Base-by-base conservation (phyloP, 2,797 vertebrate genomes). In the Acridotheres tristis region DNA sequence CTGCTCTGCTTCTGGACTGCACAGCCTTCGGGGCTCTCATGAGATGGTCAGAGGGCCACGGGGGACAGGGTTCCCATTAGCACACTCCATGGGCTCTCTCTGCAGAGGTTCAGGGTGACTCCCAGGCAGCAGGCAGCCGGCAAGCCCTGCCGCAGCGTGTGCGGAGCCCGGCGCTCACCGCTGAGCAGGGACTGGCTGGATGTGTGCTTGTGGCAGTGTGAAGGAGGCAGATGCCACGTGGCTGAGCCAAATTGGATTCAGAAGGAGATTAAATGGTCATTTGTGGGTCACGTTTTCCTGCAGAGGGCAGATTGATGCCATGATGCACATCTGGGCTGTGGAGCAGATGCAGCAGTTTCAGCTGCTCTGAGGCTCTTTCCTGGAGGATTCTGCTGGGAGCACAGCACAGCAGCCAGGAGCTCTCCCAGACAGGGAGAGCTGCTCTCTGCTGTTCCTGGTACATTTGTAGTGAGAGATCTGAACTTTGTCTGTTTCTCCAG, bases 61-160 rank as follows among this genome's bases (percentile, higher is more conserved):
- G 8, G 48, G 23, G 36, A 84, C 34, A 22, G 43, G 38, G 30
- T 29, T 86, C 12, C 58, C 58, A 73, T 34, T 54, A 17, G 43
- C 45, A 59, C 22, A 25, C 29, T 67, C 20, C 54, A 9, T 32
- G 61, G 30, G 14, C 25, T 27, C 8, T 74, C 38, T 58, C 63
- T 77, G 59, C 53, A 19, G 45, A 51, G 53, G 48, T 27, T 53
- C 0, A 1, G 25, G 9, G 6, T 53, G 62, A 53, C 50, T 66
- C 73, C 74, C 51, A 38, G 47, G 83, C 54, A 85, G 40, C 65
- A 65, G 43, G 34, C 59, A 48, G 81, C 74, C 50, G 3, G 0
- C 17, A 1, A 13, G 19, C 57, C 5, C 16, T 30, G 40, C 48
- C 0, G 0, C 68, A 80, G 53, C 0, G 0, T 47, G 66, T 4